Evolutionary conservation across 2,888 invertebrate genomes (phyloP).

Genomic region (Drosophila quasianomalipes): DNA sequence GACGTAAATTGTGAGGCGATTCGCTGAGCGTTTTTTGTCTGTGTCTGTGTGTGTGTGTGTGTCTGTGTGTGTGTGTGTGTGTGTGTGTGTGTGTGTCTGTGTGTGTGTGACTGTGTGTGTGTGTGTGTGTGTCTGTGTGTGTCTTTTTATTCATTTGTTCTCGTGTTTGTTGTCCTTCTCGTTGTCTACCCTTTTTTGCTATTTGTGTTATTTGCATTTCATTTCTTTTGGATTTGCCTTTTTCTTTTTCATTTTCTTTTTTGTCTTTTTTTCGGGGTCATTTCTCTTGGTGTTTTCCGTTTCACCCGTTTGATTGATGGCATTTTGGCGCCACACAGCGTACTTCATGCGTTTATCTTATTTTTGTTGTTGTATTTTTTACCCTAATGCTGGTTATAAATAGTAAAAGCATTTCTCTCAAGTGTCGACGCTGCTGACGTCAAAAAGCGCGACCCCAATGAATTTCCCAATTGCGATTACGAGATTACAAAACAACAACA

Average conservation of each 20-base stretch:
- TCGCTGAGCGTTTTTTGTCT: slow-evolving; percentile 25
- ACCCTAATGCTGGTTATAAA: slow-evolving; percentile 43
- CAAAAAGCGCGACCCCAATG: slow-evolving; percentile 34
- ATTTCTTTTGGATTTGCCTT: slow-evolving; percentile 28
- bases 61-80: slow-evolving; percentile 7
- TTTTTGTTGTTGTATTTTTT: neutral
- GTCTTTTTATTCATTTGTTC: slow-evolving; percentile 4
- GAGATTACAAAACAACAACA: slow-evolving; percentile 16
- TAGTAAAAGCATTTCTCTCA: slow-evolving; percentile 30
- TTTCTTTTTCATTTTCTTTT: neutral
- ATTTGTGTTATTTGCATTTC: slow-evolving; percentile 34
- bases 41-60: neutral
- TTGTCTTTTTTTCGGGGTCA: slow-evolving; percentile 14
- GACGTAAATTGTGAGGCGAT: slow-evolving; percentile 58
- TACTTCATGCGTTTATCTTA: slow-evolving; percentile 42
- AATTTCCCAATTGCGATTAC: slow-evolving; percentile 29
- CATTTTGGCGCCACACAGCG: slow-evolving; percentile 51
- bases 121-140: slow-evolving; percentile 10
- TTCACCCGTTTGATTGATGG: slow-evolving; percentile 59
- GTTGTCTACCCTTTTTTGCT: slow-evolving; percentile 39
- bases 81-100: slow-evolving; percentile 9
- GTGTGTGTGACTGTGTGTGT: slow-evolving; percentile 12
- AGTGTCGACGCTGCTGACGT: slow-evolving; percentile 29
- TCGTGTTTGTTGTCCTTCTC: slow-evolving; percentile 3
- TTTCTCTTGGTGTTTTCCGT: slow-evolving; percentile 24